Evolutionary conservation across 1,140 invertebrate species (phyloP).

Genomic region (Bathynomus jamesi): DNA sequence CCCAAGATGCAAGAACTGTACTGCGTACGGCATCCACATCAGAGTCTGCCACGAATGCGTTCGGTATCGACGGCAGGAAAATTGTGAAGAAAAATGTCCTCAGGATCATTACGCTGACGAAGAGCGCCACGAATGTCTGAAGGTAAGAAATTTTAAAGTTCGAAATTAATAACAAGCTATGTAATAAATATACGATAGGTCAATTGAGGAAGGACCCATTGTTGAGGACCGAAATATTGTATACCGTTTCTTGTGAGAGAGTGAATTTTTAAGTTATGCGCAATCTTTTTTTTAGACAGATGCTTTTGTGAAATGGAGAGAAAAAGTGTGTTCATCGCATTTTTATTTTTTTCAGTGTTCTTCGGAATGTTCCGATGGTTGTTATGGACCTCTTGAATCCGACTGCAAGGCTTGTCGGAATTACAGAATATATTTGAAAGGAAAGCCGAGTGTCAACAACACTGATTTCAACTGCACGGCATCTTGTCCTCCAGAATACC

Average conservation of each 20-base stretch:
- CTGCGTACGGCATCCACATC: constrained; percentile 58
- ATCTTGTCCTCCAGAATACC: constrained; percentile 66
- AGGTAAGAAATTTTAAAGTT: constrained; percentile 15
- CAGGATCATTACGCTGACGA: constrained; percentile 72
- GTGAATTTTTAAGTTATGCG: no score
- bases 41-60: constrained; percentile 68
- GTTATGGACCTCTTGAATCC: constrained; percentile 63
- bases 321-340: no score
- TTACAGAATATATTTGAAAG: constrained; percentile 65
- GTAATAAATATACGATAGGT: no score
- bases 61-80: constrained; percentile 73
- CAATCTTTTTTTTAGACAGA: no score
- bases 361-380: constrained; percentile 66
- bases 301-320: no score
- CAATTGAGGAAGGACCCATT: no score
- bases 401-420: constrained; percentile 79
- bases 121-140: constrained; percentile 51
- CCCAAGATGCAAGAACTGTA: constrained; percentile 77
- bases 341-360: constrained; percentile 56
- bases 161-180: no score
- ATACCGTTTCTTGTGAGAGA: no score
- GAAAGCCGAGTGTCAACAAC: constrained; percentile 49
- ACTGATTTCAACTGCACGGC: constrained; percentile 78
- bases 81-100: constrained; percentile 85
- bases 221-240: no score